Percentiles rank a stretch among this genome's conserved stretches.
Evolutionary conservation across 2,797 vertebrate genomes (phyloP).

Genomic region (Sciurus carolinensis): DNA sequence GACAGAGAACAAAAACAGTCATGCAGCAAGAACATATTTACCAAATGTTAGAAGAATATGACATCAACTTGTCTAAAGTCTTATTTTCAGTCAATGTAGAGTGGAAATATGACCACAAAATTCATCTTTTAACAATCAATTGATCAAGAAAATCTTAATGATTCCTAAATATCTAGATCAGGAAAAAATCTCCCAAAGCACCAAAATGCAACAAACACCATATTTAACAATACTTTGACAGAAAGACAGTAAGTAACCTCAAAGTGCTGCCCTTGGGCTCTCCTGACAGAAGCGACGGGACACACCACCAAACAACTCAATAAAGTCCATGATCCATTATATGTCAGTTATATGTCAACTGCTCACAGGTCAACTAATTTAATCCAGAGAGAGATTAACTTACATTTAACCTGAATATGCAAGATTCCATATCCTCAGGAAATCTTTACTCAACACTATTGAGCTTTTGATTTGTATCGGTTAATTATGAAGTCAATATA

Average conservation of each 20-base stretch:
- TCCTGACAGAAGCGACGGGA: neutral
- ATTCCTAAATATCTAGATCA: neutral
- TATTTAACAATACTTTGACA: neutral
- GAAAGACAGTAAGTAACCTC: neutral
- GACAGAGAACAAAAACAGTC: neutral
- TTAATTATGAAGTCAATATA: neutral
- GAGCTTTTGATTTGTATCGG: neutral
- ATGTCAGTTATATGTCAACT: neutral
- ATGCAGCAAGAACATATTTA: neutral
- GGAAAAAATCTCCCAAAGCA: neutral
- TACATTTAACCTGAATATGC: neutral
- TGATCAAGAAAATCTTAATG: slow-evolving; percentile 15
- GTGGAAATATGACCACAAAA: neutral
- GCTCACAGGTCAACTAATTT: neutral
- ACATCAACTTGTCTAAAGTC: neutral
- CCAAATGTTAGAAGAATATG: neutral
- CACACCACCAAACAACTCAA: neutral
- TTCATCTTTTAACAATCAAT: neutral
- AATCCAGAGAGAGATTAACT: neutral
- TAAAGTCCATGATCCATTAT: neutral
- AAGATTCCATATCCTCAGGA: neutral
- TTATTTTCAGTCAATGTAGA: neutral
- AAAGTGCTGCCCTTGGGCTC: fast-evolving
- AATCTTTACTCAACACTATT: neutral
- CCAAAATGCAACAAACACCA: fast-evolving